Evolutionary conservation across 1,140 invertebrate species (phyloP), one percentile per base, ranked within the genome.

Genomic region (Drosophila repleta): DNA sequence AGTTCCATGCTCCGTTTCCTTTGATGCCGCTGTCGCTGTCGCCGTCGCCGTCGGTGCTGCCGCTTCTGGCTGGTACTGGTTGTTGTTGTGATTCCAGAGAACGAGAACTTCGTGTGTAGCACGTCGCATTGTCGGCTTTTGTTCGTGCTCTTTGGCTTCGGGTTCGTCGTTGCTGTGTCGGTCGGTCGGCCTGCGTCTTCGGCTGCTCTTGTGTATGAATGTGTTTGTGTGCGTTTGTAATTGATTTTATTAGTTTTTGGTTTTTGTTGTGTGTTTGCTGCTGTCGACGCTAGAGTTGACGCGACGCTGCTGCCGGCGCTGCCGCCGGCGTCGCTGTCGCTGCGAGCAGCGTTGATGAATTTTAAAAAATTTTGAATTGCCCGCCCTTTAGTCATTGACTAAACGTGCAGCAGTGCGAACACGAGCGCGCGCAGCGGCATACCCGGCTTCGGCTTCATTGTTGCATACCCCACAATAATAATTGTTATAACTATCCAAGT

Each of bases 321-420:
- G 71, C 48, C 35, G 78, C 39, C 32, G 62, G 29, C 11, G 68
- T 45, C 46, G 63, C 32, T 11, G 71, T 58, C 62, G 79, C 75
- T 26, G 71, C 56, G 11, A 62, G 62, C 63, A 45, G 70, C 58
- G 64, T 74, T 81, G 83, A 89, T 90, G 89, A 90, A 85, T 90
- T 90, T 89, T 79, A 90, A 90, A 90, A 85, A 89, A 85, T 90
- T 90, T 90, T 90, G 89, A 90, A 90, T 90, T 83, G 79, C 83
- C 80, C 89, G 89, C 89, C 89, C 89, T 90, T 71, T 90, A 90
- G 89, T 90, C 84, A 90, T 84, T 89, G 75, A 90, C 89, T 90
- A 90, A 90, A 90, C 89, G 89, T 90, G 81, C 81, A 90, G 69
- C 84, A 90, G 89, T 90, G 79, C 88, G 83, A 88, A 89, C 67